phyloP scores from a whole-genome alignment of 2,113 vertebrate genomes.

The Tragelaphus imberbis region DNA sequence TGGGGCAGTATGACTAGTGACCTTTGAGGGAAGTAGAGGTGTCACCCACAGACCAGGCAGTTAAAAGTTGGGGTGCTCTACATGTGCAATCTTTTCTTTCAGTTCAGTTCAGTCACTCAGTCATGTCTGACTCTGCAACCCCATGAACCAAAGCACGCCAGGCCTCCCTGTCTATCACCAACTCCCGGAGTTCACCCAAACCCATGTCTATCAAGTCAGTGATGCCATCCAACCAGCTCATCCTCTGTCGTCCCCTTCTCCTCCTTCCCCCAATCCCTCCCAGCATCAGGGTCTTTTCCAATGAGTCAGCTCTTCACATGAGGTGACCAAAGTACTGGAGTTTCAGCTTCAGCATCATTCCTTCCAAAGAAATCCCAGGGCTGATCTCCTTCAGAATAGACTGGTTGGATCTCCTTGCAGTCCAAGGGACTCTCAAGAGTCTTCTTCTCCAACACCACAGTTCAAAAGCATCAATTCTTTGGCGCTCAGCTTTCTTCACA shows the following conservation, averaged over 20 bases:
- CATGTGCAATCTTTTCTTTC: not conserved
- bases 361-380: not conserved
- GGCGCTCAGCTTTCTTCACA: rapidly evolving
- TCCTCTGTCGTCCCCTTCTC: not conserved
- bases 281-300: not conserved
- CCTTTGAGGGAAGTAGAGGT: not conserved
- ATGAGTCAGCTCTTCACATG: not conserved
- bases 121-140: not conserved
- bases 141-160: not conserved
- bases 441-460: not conserved
- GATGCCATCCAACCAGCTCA: not conserved
- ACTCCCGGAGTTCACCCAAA: not conserved
- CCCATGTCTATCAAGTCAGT: not conserved
- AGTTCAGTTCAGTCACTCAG: not conserved
- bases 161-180: not conserved
- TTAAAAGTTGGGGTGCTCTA: not conserved
- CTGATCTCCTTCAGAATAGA: not conserved
- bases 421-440: not conserved
- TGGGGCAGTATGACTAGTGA: not conserved
- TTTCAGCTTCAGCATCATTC: not conserved
- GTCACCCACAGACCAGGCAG: not conserved
- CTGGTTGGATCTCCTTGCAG: not conserved
- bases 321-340: not conserved
- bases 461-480: not conserved
- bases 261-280: not conserved